Conservation (phyloP, 92 coral and sea anemone species). For the Montipora capitata region DNA sequence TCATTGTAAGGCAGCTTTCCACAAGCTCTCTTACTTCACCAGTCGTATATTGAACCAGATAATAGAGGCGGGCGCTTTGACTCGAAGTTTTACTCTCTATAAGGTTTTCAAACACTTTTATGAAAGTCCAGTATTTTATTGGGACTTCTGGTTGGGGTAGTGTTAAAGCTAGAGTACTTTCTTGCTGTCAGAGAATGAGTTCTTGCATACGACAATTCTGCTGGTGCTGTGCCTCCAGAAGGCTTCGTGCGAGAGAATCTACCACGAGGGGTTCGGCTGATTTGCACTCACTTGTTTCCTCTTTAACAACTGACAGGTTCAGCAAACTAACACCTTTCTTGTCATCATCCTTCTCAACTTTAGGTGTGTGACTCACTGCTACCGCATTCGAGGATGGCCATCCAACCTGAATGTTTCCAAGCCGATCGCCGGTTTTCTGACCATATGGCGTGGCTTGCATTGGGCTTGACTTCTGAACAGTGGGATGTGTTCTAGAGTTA, state of each 20-base stretch:
- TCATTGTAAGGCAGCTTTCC: neutral
- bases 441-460: neutral
- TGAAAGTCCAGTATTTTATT: conserved; percentile 9
- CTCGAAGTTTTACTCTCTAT: conserved; percentile 3
- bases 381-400: neutral
- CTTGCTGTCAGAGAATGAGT: conserved; percentile 19
- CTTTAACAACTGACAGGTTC: neutral
- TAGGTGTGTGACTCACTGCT: neutral
- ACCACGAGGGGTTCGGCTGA: neutral
- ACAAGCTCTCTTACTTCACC: neutral
- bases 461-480: neutral
- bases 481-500: neutral
- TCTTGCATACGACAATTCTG: neutral
- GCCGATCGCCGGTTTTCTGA: neutral
- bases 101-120: neutral
- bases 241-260: neutral
- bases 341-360: neutral
- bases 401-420: neutral
- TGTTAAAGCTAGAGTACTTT: conserved; percentile 5
- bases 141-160: conserved; percentile 6
- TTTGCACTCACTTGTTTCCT: neutral
- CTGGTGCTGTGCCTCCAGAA: neutral
- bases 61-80: neutral
- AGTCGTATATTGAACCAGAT: neutral
- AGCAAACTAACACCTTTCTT: neutral